phyloP scores from a whole-genome alignment of 2,888 invertebrate genomes.

The Elysia crispata region DNA sequence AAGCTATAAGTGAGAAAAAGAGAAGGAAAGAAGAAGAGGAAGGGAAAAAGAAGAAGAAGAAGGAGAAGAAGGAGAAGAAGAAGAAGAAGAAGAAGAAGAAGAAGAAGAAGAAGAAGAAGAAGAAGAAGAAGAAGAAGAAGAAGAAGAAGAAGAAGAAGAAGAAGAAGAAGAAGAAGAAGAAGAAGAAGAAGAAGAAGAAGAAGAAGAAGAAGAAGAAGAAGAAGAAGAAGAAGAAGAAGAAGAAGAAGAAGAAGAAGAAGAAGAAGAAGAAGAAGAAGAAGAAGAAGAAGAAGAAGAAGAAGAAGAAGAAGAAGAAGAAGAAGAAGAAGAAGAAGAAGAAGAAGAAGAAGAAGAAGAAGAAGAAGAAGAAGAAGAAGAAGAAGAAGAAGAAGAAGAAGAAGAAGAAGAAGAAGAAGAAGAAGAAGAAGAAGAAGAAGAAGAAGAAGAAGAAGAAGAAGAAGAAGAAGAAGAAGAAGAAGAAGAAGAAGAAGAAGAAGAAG shows the following conservation, averaged over 20 bases:
- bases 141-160: too few species aligned
- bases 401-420: constrained; percentile 6
- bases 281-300: constrained; percentile 16
- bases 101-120: too few species aligned
- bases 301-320: constrained; percentile 2
- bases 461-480: constrained; percentile 6
- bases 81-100: background rate
- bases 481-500: constrained; percentile 1
- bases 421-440: background rate
- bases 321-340: constrained; percentile 13
- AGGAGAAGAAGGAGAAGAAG: background rate
- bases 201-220: too few species aligned
- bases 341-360: background rate
- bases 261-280: background rate
- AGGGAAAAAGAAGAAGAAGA: constrained; percentile 3
- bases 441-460: constrained; percentile 14
- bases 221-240: too few species aligned
- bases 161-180: too few species aligned
- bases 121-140: too few species aligned
- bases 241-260: background rate
- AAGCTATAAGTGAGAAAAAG: constrained; percentile 36
- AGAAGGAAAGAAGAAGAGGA: constrained; percentile 18
- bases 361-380: constrained; percentile 20
- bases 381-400: constrained; percentile 10
- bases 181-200: too few species aligned